Percentiles rank a stretch among this genome's conserved stretches.
These are phyloP conservation scores for Philereme transversata DNA, from an alignment of 2,888 invertebrate species.

Conservation along the genomic window DNA sequence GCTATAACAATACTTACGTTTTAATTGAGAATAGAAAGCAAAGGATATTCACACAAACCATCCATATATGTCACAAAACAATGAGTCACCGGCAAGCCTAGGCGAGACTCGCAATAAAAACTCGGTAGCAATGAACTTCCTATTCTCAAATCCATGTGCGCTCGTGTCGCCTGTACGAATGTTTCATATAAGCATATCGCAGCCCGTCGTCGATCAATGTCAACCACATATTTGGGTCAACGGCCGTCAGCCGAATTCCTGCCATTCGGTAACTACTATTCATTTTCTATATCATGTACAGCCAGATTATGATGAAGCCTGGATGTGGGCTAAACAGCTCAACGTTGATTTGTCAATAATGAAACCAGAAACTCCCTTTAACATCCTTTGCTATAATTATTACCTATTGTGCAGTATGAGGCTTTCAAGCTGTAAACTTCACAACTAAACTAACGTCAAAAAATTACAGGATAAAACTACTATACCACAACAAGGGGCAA, in stretches of 20 bases:
- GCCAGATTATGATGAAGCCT: constrained; percentile 43
- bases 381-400: background rate
- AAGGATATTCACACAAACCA: constrained; percentile 42
- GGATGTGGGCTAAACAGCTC: constrained; percentile 18
- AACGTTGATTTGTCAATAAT: constrained; percentile 6
- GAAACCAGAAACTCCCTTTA: background rate
- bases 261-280: constrained; percentile 62
- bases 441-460: background rate
- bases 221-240: constrained; percentile 82
- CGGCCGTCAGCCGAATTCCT: constrained; percentile 77
- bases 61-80: constrained; percentile 43
- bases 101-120: constrained; percentile 62
- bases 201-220: constrained; percentile 81
- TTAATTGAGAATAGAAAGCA: constrained; percentile 31
- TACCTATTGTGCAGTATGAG: background rate
- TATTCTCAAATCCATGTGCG: constrained; percentile 63
- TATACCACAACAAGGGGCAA: background rate
- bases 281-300: constrained; percentile 66
- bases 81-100: constrained; percentile 61
- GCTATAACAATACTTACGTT: constrained; percentile 11
- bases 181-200: constrained; percentile 72
- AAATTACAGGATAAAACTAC: too few species aligned
- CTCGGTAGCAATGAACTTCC: constrained; percentile 73
- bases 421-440: background rate
- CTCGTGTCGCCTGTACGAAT: constrained; percentile 53